These are phyloP conservation scores for Brachionus calyciflorus DNA, from an alignment of 1,140 invertebrate species.

Conservation along the genomic window DNA sequence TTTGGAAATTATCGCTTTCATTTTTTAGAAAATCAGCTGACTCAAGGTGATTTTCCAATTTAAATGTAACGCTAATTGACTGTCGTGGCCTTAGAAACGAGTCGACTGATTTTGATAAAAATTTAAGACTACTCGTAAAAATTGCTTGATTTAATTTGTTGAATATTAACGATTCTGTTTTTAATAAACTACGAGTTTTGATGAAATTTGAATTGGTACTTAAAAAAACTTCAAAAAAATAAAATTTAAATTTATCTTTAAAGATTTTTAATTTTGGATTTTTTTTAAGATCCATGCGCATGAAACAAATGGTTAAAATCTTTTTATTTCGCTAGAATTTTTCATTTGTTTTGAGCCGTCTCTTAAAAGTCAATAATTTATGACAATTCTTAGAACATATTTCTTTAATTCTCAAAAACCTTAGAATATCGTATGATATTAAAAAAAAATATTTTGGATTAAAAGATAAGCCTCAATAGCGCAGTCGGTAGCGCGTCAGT, in stretches of 20 bases:
- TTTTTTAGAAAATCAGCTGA: background rate
- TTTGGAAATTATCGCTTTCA: background rate
- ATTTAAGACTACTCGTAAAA: background rate
- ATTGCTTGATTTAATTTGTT: conserved; percentile 17
- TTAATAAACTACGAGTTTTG: background rate
- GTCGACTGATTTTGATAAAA: background rate
- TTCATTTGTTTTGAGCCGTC: too few species aligned
- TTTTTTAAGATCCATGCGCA: background rate
- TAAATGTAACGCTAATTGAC: conserved; percentile 2
- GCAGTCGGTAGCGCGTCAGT: too few species aligned
- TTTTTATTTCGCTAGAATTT: too few species aligned
- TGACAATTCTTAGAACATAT: too few species aligned
- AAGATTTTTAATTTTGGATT: background rate
- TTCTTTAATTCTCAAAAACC: too few species aligned
- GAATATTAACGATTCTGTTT: background rate
- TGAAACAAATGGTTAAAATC: too few species aligned
- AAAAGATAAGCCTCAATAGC: too few species aligned
- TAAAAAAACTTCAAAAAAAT: background rate
- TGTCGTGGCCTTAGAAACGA: background rate
- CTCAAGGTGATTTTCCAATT: background rate
- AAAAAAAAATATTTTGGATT: too few species aligned
- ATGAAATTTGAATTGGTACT: background rate
- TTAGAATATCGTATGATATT: too few species aligned
- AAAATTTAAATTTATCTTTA: background rate
- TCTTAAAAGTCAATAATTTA: too few species aligned